Conservation (phyloP, 2,113 vertebrate species). For the Ophiodon elongatus region DNA sequence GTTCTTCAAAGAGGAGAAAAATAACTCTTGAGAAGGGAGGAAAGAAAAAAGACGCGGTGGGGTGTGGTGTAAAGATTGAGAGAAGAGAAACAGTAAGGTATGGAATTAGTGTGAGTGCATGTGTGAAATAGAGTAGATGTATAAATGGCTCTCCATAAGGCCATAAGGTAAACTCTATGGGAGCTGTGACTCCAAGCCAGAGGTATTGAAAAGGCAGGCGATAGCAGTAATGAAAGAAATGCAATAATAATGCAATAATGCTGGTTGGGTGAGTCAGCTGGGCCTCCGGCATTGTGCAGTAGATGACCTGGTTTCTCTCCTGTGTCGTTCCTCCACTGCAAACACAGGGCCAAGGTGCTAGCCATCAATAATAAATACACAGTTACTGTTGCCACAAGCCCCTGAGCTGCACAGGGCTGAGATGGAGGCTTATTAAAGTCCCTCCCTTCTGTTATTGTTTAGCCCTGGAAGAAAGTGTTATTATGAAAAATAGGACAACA, state of each 20-base stretch:
- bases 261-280: slow-evolving; percentile 77
- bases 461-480: slow-evolving; percentile 74
- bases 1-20: slow-evolving; percentile 67
- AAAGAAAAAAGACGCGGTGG: slow-evolving; percentile 3
- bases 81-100: slow-evolving; percentile 40
- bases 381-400: slow-evolving; percentile 78
- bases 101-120: not conserved
- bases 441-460: slow-evolving; percentile 78
- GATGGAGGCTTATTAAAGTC: slow-evolving; percentile 80
- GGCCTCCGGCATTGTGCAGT: slow-evolving; percentile 72
- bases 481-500: slow-evolving; percentile 79
- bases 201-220: slow-evolving; percentile 71
- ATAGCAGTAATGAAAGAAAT: slow-evolving; percentile 85
- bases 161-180: slow-evolving; percentile 74
- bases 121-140: slow-evolving; percentile 36
- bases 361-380: slow-evolving; percentile 86
- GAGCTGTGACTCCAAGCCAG: slow-evolving; percentile 67
- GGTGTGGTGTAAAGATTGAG: slow-evolving; percentile 17
- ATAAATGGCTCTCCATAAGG: slow-evolving; percentile 56
- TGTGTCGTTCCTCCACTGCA: slow-evolving; percentile 65
- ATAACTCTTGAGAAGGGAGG: slow-evolving; percentile 43
- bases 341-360: slow-evolving; percentile 79
- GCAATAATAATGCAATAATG: slow-evolving; percentile 83
- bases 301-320: slow-evolving; percentile 83
- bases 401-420: slow-evolving; percentile 67